A percentile compares a stretch with the other conserved stretches of the same genome.
phyloP scores from a whole-genome alignment of 2,797 vertebrate genomes.

The Molossus alvarezi region DNA sequence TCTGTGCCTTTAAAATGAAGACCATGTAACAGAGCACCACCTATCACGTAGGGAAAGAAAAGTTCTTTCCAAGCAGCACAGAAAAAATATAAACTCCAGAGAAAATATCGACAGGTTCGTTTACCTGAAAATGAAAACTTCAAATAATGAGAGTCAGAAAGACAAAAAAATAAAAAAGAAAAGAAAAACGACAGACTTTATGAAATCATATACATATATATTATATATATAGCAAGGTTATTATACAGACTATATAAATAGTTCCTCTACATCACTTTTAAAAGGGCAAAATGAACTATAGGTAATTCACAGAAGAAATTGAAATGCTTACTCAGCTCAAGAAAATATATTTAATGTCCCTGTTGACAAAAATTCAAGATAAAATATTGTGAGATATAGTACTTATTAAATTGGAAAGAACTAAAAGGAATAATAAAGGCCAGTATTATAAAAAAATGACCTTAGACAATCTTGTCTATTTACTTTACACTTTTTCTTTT shows the following conservation, averaged over 20 bases:
- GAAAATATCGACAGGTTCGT: background rate
- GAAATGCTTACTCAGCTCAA: background rate
- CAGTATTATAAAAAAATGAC: background rate
- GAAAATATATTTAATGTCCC: background rate
- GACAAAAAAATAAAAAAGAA: background rate
- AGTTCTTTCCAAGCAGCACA: background rate
- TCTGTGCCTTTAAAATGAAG: slow-evolving; percentile 25
- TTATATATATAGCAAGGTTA: background rate
- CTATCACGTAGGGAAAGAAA: background rate
- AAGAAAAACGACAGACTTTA: background rate
- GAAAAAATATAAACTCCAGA: background rate
- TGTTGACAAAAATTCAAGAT: background rate
- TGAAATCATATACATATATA: background rate
- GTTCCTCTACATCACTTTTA: background rate
- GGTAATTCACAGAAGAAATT: background rate
- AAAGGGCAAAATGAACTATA: background rate
- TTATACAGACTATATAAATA: background rate
- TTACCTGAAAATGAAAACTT: background rate
- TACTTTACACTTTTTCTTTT: background rate
- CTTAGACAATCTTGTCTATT: background rate
- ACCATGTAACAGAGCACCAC: background rate
- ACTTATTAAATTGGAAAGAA: background rate
- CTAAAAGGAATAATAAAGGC: background rate
- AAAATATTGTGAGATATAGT: background rate
- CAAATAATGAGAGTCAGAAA: background rate